Base-by-base conservation (phyloP, 1,140 invertebrate species). In the Drosophila pseudoobscura region DNA sequence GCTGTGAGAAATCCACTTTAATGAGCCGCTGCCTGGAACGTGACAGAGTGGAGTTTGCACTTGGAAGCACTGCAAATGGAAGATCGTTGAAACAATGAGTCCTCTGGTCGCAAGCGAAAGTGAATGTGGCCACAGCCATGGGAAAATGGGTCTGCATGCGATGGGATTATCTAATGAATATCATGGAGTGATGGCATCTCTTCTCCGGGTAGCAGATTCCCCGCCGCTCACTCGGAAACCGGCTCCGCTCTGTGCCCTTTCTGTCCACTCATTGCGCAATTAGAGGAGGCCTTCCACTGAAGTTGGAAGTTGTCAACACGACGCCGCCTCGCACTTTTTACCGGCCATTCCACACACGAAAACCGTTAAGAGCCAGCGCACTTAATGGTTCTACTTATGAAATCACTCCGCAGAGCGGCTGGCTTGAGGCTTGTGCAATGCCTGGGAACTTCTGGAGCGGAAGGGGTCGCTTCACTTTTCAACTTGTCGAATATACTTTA, bases 1-100 rank as follows among this genome's bases (percentile, higher is more conserved):
- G 91, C 70, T 93, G 92, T 76, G 94, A 94, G 89, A 94, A 94
- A 92, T 95, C 94, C 52, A 95, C 94, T 93, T 94, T 95, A 90
- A 95, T 95, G 75, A 95, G 93, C 61, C 94, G 92, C 75, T 94
- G 85, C 45, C 89, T 75, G 49, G 90, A 89, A 55, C 91, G 91
- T 59, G 89, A 73, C 77, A 90, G 44, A 54, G 87, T 74, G 64
- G 89, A 62, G 56, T 83, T 77, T 53, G 89, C 62, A 75, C 70
- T 56, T 84, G 87, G 90, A 90, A 91, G 90, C 88, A 91, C 90
- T 91, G 68, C 24, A 80, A 78, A 49, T 53, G 31, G 50, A 57
- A 54, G 62, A 41, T 20, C 53, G 44, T 15, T 41, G 45, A 65
- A 55, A 50, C 66, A 59, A 68, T 80, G 47, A 75, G 24, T 61